Base-by-base conservation (phyloP, 1,140 invertebrate species). In the Scaptodrosophila lebanonensis region DNA sequence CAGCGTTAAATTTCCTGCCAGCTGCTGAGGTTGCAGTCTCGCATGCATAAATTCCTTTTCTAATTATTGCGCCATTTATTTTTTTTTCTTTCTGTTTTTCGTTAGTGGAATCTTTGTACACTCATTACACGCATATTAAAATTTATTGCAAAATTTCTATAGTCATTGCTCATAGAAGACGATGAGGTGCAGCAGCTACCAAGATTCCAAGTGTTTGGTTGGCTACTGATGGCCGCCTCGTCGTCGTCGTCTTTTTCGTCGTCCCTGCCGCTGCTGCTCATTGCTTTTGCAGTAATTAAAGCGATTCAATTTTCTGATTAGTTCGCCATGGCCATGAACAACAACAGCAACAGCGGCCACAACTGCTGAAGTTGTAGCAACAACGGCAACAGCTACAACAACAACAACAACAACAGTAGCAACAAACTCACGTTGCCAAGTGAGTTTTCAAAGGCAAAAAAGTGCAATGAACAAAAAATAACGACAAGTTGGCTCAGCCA, bases 231-330 rank as follows among this genome's bases (percentile, higher is more conserved):
- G 18, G 53, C 61, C 18, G 42, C 66, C 47, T 30, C 18, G 12
- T n/a, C 4, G 40, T n/a, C 25, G n/a, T n/a, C n/a, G n/a, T n/a
- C n/a, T n/a, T 29, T 15, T 22, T 16, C 38, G 2, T 15, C 13
- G 4, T 15, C 2, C 0, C 16, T 18, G 20, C 20, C 70, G 18
- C 27, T 52, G 35, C 45, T 73, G 64, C 57, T 67, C 70, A 75
- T 66, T 83, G 77, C 76, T 77, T 83, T 82, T 66, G 69, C 77
- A 83, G 76, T 83, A 83, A 83, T 83, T 83, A 83, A 83, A 83
- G 76, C 76, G 76, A 83, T 83, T 83, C 77, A 83, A 83, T 83
- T 83, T 83, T 83, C 76, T 83, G 76, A 83, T 83, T 83, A 83
- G 76, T 83, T 82, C 66, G 76, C 76, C 66, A 53, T 83, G 75